Percentiles rank a stretch among this genome's conserved stretches.
Conservation (phyloP, 2,113 vertebrate genomes). For the rat (Rattus norvegicus) region DNA sequence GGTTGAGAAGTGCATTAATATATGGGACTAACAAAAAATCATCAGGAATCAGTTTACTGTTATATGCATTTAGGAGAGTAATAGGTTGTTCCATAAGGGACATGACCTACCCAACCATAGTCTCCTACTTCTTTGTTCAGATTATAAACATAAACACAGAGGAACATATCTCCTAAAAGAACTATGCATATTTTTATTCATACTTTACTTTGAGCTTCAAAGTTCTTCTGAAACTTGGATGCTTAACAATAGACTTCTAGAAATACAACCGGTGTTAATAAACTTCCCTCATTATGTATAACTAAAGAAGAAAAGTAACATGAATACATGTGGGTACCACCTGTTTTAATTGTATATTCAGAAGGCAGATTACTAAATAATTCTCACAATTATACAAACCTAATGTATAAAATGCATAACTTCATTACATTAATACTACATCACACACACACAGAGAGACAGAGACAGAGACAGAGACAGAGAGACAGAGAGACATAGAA, state of each 20-base stretch:
- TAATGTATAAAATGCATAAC: neutral
- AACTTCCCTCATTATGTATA: neutral
- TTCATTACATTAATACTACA: neutral
- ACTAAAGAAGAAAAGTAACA: neutral
- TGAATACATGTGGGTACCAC: neutral
- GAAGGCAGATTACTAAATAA: neutral
- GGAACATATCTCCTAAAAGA: neutral
- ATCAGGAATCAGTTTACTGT: neutral
- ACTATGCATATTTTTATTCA: neutral
- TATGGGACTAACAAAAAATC: neutral
- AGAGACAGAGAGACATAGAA: neutral
- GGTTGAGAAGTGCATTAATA: neutral
- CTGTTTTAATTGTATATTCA: neutral
- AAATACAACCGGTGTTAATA: neutral
- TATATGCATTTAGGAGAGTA: neutral
- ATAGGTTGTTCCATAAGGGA: neutral
- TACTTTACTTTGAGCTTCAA: neutral
- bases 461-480: neutral
- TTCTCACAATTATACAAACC: neutral
- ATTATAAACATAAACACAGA: neutral
- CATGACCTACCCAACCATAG: neutral
- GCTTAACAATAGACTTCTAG: neutral
- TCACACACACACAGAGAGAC: neutral
- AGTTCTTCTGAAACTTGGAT: neutral
- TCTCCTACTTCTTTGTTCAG: neutral